Evolutionary conservation across 2,797 vertebrate genomes (phyloP).

Genomic region (Dermochelys coriacea): DNA sequence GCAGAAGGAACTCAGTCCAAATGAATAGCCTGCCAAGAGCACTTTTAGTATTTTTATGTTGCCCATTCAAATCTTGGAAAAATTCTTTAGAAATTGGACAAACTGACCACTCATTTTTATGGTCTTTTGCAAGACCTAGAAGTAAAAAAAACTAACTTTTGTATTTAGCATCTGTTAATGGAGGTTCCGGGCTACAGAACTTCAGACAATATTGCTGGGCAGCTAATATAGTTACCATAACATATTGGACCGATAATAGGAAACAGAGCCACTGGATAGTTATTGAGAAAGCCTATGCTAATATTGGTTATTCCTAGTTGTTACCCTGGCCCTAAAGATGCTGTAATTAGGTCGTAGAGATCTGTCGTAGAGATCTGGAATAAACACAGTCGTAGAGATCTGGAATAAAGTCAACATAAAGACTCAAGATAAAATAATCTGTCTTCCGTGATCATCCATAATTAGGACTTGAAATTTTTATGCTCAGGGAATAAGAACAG

Average conservation of each 20-base stretch:
- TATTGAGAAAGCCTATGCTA: conserved; percentile 60
- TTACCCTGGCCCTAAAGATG: conserved; percentile 51
- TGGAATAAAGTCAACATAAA: conserved; percentile 32
- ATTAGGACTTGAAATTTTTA: conserved; percentile 1
- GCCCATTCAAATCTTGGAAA: conserved; percentile 75
- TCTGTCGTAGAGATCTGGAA: conserved; percentile 59
- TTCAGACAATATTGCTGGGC: conserved; percentile 69
- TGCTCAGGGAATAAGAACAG: conserved; percentile 18
- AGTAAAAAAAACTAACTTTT: conserved; percentile 73
- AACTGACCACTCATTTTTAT: conserved; percentile 73
- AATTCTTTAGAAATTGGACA: conserved; percentile 73
- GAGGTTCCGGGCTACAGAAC: conserved; percentile 68
- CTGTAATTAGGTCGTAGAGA: conserved; percentile 49
- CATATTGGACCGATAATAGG: conserved; percentile 72
- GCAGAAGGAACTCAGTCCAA: conserved; percentile 63
- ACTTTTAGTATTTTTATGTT: conserved; percentile 76
- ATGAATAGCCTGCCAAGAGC: conserved; percentile 66
- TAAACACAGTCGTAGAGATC: conserved; percentile 44
- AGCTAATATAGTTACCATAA: conserved; percentile 70
- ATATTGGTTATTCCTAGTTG: conserved; percentile 50
- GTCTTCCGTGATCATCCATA: conserved; percentile 8
- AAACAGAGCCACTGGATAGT: conserved; percentile 68
- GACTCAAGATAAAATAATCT: conserved; percentile 12
- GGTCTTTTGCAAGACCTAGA: conserved; percentile 60
- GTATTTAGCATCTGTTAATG: conserved; percentile 73